Base-by-base conservation (phyloP, 2,113 vertebrate species). In the Drymodes brunneopygia region DNA sequence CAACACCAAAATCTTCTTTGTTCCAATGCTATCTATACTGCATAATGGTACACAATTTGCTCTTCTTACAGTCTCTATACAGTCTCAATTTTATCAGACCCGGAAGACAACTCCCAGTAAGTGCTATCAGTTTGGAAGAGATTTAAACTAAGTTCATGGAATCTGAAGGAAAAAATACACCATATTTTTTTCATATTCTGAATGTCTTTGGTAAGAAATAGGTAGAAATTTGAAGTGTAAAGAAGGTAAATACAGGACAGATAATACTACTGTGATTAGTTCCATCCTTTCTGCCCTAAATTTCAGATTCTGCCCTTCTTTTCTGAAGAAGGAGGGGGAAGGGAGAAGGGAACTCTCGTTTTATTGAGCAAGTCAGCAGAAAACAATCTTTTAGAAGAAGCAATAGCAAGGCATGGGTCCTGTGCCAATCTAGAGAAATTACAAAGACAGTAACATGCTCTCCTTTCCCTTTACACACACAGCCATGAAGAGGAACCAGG, bases 91-190 rank as follows among this genome's bases (percentile, higher is more conserved):
- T 85, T 88, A 40, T 31, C 47, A 88, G 44, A 47, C 11, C 8
- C 23, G 58, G 44, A 64, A 79, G 16, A 78, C 11, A 85, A 61
- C 11, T 77, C 31, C 4, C 15, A 47, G 9, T 15, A 54, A 81
- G 2, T 69, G 11, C 35, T 28, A 36, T 28, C 17, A 27, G 18
- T 74, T 62, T 81, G 20, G 12, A 78, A 54, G 16, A 47, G 12
- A 58, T 78, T 78, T 73, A 25, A 12, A 33, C 8, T 29, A 54
- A 74, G 7, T 70, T 44, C 0, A 48, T 57, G 13, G 25, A 81
- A 66, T 54, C 27, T 57, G 31, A 89, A 69, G 28, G 12, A 73
- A 81, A 57, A 44, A 4, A 35, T 0, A 0, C 18, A 7, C 47
- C 53, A 23, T 10, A 2, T 57, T 53, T 47, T 29, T 29, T 17